Evolutionary conservation across 1,140 invertebrate genomes (phyloP), one percentile per base, ranked within the genome.

Genomic region (Xylocopa sonorina): DNA sequence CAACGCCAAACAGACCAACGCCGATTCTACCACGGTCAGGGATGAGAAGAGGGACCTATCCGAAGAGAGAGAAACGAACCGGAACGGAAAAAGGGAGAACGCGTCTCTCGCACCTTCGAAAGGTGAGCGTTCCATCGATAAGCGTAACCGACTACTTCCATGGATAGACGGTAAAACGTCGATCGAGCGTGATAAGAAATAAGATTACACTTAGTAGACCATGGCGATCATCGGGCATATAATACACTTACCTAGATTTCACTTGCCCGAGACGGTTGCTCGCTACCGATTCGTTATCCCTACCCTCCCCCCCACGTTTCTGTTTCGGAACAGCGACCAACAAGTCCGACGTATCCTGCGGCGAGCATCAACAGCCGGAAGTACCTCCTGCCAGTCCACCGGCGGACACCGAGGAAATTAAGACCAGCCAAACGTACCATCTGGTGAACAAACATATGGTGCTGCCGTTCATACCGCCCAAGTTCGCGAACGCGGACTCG

Each of bases 401-500:
- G 78, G 86, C 83, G 71, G 91, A 92, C 82, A 80, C 83, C 83
- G 90, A 92, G 74, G 90, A 92, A 86, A 88, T 87, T 81, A 92
- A 91, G 83, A 66, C 89, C 76, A 87, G 71, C 73, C 90, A 92
- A 88, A 85, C 89, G 64, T 89, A 89, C 66, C 90, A 96, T 92
- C 93, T 96, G 91, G 95, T 97, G 85, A 96, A 96, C 93, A 97
- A 96, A 91, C 97, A 97, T 91, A 94, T 96, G 91, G 96, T 95
- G 83, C 92, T 97, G 76, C 96, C 97, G 79, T 98, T 98, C 94
- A 96, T 98, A 89, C 97, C 97, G 58, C 97, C 97, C 34, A 96
- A 96, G 91, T 98, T 98, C 93, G 95, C 95, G 43, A 94, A 95
- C 88, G 94, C 94, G 78, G 94, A 95, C 86, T 95, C 96, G 64